These are phyloP conservation scores for Lochmaea capreae DNA, from an alignment of 2,888 invertebrate species.

Conservation along the genomic window DNA sequence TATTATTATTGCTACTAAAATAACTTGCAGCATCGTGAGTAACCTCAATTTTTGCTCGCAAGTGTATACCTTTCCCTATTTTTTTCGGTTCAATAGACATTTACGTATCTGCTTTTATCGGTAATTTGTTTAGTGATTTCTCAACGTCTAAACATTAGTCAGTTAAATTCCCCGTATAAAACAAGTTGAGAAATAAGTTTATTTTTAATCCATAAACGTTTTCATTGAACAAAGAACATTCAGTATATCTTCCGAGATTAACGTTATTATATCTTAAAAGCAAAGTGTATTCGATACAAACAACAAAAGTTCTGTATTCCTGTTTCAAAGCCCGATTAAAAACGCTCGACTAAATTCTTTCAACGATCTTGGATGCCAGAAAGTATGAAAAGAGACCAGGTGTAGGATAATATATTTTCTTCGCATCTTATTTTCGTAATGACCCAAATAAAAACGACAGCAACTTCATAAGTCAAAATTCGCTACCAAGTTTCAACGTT, in stretches of 20 bases:
- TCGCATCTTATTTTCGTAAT: constrained; percentile 28
- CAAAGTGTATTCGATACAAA: background rate
- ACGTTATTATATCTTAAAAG: background rate
- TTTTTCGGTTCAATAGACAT: no score
- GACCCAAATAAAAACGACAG: constrained; percentile 31
- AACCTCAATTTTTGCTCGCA: no score
- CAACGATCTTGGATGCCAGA: background rate
- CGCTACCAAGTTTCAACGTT: constrained; percentile 36
- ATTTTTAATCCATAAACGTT: no score
- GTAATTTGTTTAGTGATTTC: no score
- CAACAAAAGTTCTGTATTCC: background rate
- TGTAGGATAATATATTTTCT: constrained; percentile 25
- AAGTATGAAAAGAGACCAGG: constrained; percentile 18
- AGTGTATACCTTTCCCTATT: no score
- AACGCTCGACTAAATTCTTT: background rate
- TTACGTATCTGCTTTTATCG: no score
- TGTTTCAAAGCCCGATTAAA: background rate
- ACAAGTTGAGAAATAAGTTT: no score
- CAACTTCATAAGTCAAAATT: constrained; percentile 38
- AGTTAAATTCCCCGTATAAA: no score
- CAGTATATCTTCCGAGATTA: background rate
- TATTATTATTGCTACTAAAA: no score
- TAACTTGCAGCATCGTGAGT: no score
- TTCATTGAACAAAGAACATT: no score
- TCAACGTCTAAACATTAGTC: no score